Evolutionary conservation across 2,888 invertebrate genomes (phyloP).

Genomic region (Venusia cambrica): DNA sequence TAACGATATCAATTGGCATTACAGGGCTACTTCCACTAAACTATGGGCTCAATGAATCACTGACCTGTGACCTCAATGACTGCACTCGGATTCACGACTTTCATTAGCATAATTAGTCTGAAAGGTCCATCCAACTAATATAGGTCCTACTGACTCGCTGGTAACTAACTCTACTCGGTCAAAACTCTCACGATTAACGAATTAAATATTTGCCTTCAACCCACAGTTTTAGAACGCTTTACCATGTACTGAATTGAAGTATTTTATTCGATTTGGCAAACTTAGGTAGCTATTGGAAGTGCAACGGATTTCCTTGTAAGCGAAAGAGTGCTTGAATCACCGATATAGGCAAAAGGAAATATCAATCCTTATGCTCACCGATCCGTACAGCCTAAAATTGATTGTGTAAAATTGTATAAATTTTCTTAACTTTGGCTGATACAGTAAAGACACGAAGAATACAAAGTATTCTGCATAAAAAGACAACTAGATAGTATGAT

Average conservation of each 20-base stretch:
- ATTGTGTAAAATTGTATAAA: slow-evolving; percentile 16
- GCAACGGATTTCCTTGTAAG: slow-evolving; percentile 17
- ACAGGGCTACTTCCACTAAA: slow-evolving; percentile 22
- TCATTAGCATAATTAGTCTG: slow-evolving; percentile 11
- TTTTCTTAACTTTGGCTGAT: slow-evolving; percentile 1
- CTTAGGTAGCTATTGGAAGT: slow-evolving; percentile 12
- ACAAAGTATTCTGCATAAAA: no score
- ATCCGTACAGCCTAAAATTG: slow-evolving; percentile 23
- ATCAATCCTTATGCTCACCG: slow-evolving; percentile 16
- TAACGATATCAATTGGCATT: slow-evolving; percentile 10
- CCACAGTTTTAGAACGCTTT: no score
- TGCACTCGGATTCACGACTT: slow-evolving; percentile 13
- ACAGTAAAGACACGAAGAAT: no score
- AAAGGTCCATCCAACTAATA: no score
- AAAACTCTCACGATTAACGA: slow-evolving; percentile 22
- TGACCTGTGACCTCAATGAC: slow-evolving; percentile 29
- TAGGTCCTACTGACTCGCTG: no score
- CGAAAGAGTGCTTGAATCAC: slow-evolving; percentile 4
- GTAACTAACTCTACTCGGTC: slow-evolving; percentile 15
- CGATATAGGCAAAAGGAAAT: slow-evolving; percentile 17
- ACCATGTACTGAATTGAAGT: no score
- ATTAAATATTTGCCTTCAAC: no score
- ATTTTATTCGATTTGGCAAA: slow-evolving; percentile 11
- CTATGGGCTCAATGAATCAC: slow-evolving; percentile 24
- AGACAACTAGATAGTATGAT: no score